Conservation (phyloP, 2,888 invertebrate species). For the Coremacera marginata region DNA sequence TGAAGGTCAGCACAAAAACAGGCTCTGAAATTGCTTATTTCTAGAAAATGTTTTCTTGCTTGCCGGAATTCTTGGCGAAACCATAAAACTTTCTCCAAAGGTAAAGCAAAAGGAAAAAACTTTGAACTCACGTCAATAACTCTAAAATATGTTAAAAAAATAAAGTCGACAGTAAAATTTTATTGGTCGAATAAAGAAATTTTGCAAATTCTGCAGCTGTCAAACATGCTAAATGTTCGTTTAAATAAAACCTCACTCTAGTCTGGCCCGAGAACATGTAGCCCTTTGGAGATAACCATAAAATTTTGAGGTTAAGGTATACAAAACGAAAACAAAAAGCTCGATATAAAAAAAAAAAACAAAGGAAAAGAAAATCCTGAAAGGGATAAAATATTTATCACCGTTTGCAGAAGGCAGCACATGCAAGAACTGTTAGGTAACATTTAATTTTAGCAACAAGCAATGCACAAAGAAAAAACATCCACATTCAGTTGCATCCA, state of each 20-base stretch:
- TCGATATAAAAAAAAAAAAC: neutral
- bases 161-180: constrained; percentile 56
- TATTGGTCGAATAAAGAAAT: constrained; percentile 56
- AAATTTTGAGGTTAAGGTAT: neutral
- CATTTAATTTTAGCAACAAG: constrained; percentile 13
- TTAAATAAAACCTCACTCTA: constrained; percentile 14
- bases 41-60: neutral
- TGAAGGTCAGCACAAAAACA: constrained; percentile 8
- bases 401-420: neutral
- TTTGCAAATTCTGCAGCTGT: constrained; percentile 29
- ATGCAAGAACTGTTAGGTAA: constrained; percentile 16
- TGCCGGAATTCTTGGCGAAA: constrained; percentile 15
- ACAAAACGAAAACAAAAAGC: neutral
- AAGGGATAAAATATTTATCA: constrained; percentile 15
- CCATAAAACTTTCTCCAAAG: constrained; percentile 27
- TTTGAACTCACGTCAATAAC: neutral
- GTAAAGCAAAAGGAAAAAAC: neutral
- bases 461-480: neutral
- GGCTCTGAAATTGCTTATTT: neutral
- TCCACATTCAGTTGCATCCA: neutral
- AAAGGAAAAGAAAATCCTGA: neutral
- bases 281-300: constrained; percentile 4
- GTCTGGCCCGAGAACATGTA: neutral
- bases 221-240: neutral
- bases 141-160: neutral